Evolutionary conservation across 2,797 vertebrate species (phyloP).

Genomic region (Coranthus polyacanthus): DNA sequence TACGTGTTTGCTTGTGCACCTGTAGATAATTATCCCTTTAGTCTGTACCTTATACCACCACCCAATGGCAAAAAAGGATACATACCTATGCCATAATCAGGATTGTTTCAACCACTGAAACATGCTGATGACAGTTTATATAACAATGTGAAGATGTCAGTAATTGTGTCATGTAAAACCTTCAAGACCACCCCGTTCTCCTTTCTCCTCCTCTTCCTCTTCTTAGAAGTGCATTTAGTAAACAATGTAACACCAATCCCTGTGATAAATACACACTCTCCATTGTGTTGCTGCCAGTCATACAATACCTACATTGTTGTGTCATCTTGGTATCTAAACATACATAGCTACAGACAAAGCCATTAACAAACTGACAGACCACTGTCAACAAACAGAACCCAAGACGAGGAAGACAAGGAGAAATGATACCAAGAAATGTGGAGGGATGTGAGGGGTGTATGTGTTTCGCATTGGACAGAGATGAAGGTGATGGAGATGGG

Average conservation of each 20-base stretch:
- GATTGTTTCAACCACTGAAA: conserved; percentile 4
- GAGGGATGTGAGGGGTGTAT: conserved; percentile 31
- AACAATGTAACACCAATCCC: conserved; percentile 56
- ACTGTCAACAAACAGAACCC: conserved; percentile 69
- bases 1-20: background rate
- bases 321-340: conserved; percentile 64
- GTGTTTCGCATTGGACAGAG: conserved; percentile 67
- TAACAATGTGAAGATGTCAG: conserved; percentile 12
- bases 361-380: conserved; percentile 60
- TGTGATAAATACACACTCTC: conserved; percentile 61
- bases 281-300: conserved; percentile 58
- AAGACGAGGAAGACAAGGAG: conserved; percentile 53
- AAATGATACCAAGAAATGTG: conserved; percentile 51
- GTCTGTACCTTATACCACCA: background rate
- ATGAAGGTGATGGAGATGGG: conserved; percentile 71
- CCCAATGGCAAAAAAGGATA: conserved; percentile 20
- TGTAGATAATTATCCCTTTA: background rate
- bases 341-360: conserved; percentile 60
- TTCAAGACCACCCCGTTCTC: conserved; percentile 17
- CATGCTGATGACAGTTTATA: conserved; percentile 21
- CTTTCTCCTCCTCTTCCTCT: conserved; percentile 15
- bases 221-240: conserved; percentile 44
- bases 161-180: conserved; percentile 31
- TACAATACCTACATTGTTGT: conserved; percentile 69
- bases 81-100: background rate